phyloP scores from a whole-genome alignment of 2,797 vertebrate genomes.

The Decapterus maruadsi region DNA sequence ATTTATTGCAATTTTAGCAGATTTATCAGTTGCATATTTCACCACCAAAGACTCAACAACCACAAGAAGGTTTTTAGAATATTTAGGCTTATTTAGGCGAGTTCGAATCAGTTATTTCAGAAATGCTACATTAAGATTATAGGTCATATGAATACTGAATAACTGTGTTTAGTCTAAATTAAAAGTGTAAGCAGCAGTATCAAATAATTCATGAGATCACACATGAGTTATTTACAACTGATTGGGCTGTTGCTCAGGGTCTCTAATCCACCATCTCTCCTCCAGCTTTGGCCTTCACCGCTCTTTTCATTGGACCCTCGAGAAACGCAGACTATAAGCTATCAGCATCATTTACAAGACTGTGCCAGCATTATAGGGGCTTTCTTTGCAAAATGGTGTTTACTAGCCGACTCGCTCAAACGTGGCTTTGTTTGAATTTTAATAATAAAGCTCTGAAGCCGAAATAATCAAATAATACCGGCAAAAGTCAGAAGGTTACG shows the following conservation, averaged over 20 bases:
- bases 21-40: too few species aligned
- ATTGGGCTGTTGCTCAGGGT: slow-evolving; percentile 34
- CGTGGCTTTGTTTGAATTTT: not conserved
- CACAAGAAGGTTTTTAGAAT: too few species aligned
- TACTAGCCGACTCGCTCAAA: not conserved
- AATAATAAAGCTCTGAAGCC: not conserved
- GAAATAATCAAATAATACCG: slow-evolving; percentile 7
- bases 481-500: slow-evolving; percentile 19
- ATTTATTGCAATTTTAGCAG: not conserved
- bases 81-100: too few species aligned
- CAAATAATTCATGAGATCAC: slow-evolving; percentile 26
- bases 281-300: slow-evolving; percentile 27
- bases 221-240: slow-evolving; percentile 37
- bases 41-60: too few species aligned
- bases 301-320: slow-evolving; percentile 24
- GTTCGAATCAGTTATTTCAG: not conserved
- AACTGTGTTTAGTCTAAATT: not conserved
- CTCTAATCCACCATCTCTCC: slow-evolving; percentile 8
- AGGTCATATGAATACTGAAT: slow-evolving; percentile 5
- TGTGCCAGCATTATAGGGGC: slow-evolving; percentile 23
- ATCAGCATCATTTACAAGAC: slow-evolving; percentile 19
- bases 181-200: not conserved
- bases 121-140: not conserved
- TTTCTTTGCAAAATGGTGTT: not conserved
- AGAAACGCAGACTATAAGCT: slow-evolving; percentile 19